Base-by-base conservation (phyloP, 2,797 vertebrate genomes). In the Pterois miles region DNA sequence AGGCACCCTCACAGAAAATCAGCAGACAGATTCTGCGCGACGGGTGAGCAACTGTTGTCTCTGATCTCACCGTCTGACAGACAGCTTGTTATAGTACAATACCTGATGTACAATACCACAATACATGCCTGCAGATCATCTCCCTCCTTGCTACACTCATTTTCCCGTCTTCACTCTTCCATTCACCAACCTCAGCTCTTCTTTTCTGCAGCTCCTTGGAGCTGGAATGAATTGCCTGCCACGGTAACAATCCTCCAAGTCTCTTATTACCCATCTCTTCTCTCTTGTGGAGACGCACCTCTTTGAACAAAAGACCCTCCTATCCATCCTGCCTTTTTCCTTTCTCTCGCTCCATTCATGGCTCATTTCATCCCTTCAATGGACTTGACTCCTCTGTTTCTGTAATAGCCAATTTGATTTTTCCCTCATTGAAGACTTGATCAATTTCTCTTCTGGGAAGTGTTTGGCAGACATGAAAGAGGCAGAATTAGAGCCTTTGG, bases 351-450 rank as follows among this genome's bases (percentile, higher is more conserved):
- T 90, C 86, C 86, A 90, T 93, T 94, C 93, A 93, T 69, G 90
- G 69, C 91, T 93, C 89, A 94, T 95, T 94, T 93, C 84, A 85
- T 88, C 81, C 82, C 82, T 86, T 92, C 92, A 93, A 91, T 92
- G 90, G 83, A 86, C 85, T 89, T 81, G 76, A 87, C 88, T 91
- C 82, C 71, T 91, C 84, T 90, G 91, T 91, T 91, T 93, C 90
- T 90, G 85, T 93, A 93, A 95, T 91, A 91, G 91, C 87, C 91
- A 86, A 92, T 93, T 93, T 90, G 85, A 93, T 93, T 93, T 93
- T 90, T 85, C 84, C 87, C 88, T 82, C 85, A 90, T 80, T 93
- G 91, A 93, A 91, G 88, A 91, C 90, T 92, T 94, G 92, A 95
- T 95, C 92, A 94, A 93, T 93, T 88, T 78, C 87, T 92, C 89